Percentiles rank a stretch among this genome's conserved stretches.
Conservation (phyloP, 2,113 vertebrate species). For the Melanocharis versteri region DNA sequence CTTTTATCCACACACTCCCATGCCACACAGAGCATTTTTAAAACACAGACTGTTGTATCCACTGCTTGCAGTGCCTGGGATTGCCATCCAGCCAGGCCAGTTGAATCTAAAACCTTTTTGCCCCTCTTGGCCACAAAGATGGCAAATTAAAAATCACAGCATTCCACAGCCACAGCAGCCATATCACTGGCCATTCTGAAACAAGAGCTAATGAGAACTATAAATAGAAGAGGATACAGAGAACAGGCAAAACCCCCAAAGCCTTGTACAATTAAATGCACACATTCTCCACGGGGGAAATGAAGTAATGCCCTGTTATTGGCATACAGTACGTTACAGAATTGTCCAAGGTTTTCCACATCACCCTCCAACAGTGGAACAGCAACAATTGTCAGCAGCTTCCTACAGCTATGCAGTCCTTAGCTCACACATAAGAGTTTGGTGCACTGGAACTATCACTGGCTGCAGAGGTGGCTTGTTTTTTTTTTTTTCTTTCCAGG, state of each 20-base stretch:
- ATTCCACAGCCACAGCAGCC: neutral
- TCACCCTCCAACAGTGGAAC: neutral
- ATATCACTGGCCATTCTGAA: neutral
- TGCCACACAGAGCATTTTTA: neutral
- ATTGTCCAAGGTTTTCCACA: neutral
- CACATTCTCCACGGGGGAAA: neutral
- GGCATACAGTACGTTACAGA: fast-evolving
- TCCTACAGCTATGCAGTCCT: neutral
- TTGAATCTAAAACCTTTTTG: neutral
- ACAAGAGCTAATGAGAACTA: neutral
- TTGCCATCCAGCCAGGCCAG: neutral
- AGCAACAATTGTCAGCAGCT: neutral
- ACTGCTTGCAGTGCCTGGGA: neutral
- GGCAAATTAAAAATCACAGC: neutral
- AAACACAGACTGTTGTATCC: neutral
- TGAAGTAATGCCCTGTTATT: neutral
- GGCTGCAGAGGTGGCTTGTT: neutral
- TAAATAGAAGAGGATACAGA: neutral
- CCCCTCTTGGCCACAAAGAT: neutral
- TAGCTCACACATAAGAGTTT: neutral
- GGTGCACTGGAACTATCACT: neutral
- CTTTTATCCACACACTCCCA: neutral
- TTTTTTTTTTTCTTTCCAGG: neutral
- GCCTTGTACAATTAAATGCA: neutral
- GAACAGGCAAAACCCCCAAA: neutral